These are phyloP conservation scores for Eilema caniola DNA, from an alignment of 2,888 invertebrate species.

Conservation along the genomic window DNA sequence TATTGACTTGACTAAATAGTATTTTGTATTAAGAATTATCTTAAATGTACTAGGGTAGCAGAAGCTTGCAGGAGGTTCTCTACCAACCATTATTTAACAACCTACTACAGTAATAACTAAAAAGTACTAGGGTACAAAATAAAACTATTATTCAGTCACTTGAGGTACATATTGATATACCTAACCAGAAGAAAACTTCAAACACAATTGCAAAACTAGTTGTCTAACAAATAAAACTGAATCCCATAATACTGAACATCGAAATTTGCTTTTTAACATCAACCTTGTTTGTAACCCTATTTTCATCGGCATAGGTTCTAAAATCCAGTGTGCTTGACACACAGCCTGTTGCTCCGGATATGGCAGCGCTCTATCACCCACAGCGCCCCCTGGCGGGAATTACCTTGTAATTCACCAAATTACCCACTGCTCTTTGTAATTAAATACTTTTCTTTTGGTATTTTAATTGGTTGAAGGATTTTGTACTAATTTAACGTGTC, in stretches of 20 bases:
- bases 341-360: conserved; percentile 84
- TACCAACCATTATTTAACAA: too few relatives aligned
- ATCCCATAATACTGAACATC: conserved; percentile 41
- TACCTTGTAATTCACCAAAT: conserved; percentile 83
- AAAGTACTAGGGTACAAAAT: too few relatives aligned
- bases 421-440: conserved; percentile 77
- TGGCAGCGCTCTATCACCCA: conserved; percentile 73
- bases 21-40: too few relatives aligned
- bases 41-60: too few relatives aligned
- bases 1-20: too few relatives aligned
- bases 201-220: background rate
- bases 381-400: conserved; percentile 74
- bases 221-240: conserved; percentile 38
- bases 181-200: background rate
- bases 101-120: too few relatives aligned
- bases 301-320: background rate
- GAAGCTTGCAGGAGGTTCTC: too few relatives aligned
- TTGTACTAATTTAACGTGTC: background rate
- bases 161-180: background rate
- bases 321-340: conserved; percentile 13
- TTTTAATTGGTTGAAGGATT: background rate
- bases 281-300: conserved; percentile 27
- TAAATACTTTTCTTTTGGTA: conserved; percentile 71
- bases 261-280: conserved; percentile 27
- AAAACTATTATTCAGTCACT: too few relatives aligned